phyloP scores from a whole-genome alignment of 2,113 vertebrate genomes.

The Phalacrocorax brasilianus region DNA sequence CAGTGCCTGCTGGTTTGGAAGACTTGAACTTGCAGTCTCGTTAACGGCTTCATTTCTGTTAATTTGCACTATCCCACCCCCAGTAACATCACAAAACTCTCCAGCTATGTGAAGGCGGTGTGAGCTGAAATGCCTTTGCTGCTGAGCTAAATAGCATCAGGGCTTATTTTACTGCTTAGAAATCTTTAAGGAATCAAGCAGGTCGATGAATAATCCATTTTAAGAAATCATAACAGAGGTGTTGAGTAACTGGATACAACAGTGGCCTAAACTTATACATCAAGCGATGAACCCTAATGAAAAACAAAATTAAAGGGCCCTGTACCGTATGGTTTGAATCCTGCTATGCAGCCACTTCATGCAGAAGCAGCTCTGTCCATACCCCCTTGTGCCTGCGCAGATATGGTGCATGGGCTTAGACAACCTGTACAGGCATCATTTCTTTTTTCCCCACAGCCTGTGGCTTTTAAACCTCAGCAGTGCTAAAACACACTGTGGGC shows the following conservation, averaged over 20 bases:
- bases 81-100: neutral
- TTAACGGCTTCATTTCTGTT: constrained; percentile 11
- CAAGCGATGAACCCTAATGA: neutral
- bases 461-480: neutral
- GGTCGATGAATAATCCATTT: neutral
- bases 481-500: neutral
- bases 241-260: neutral
- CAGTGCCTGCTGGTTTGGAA: neutral
- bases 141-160: neutral
- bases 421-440: neutral
- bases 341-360: neutral
- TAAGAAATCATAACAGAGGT: neutral
- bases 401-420: neutral
- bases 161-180: neutral
- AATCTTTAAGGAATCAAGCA: neutral
- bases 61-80: neutral
- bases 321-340: neutral
- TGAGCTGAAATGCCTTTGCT: neutral
- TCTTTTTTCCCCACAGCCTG: neutral
- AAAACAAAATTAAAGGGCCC: neutral
- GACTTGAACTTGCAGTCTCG: neutral
- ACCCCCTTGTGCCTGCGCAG: neutral
- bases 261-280: neutral
- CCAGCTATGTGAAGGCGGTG: neutral
- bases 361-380: neutral